These are phyloP conservation scores for Semaprochilodus insignis DNA, from an alignment of 2,797 vertebrate genomes.

Conservation along the genomic window DNA sequence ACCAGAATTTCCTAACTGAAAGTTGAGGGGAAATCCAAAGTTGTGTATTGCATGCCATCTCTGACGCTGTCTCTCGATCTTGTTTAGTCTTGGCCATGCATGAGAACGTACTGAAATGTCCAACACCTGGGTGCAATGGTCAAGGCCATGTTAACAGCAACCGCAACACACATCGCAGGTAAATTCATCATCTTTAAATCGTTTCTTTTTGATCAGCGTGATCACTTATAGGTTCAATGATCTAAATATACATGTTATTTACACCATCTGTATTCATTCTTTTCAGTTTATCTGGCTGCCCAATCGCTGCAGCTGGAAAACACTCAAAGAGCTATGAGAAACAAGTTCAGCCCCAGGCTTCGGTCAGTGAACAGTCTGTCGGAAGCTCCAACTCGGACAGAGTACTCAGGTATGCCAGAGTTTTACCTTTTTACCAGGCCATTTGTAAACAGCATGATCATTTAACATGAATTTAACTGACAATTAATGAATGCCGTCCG, in stretches of 20 bases:
- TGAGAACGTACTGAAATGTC: constrained; percentile 98
- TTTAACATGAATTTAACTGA: not conserved
- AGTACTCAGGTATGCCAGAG: constrained; percentile 90
- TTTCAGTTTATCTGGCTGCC: constrained; percentile 91
- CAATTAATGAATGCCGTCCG: not conserved
- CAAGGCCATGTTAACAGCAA: constrained; percentile 99
- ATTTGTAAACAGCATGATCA: not conserved
- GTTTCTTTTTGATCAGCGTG: not conserved
- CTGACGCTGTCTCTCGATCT: constrained; percentile 1
- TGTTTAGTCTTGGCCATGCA: constrained; percentile 96
- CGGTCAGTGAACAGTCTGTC: constrained; percentile 83
- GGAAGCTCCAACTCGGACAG: constrained; percentile 90
- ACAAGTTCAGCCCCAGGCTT: constrained; percentile 78
- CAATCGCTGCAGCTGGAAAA: constrained; percentile 95
- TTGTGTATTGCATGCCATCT: constrained; percentile 1
- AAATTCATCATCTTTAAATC: not conserved
- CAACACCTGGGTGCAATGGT: constrained; percentile 96
- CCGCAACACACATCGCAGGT: constrained; percentile 98
- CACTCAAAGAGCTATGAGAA: constrained; percentile 94
- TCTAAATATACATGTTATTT: constrained; percentile 7
- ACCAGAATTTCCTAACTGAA: no score
- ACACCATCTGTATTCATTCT: not conserved
- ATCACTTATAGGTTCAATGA: not conserved
- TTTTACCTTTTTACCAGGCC: not conserved
- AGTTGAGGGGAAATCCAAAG: no score